Evolutionary conservation across 2,797 vertebrate species (phyloP).

Genomic region (Loriculus beryllinus): DNA sequence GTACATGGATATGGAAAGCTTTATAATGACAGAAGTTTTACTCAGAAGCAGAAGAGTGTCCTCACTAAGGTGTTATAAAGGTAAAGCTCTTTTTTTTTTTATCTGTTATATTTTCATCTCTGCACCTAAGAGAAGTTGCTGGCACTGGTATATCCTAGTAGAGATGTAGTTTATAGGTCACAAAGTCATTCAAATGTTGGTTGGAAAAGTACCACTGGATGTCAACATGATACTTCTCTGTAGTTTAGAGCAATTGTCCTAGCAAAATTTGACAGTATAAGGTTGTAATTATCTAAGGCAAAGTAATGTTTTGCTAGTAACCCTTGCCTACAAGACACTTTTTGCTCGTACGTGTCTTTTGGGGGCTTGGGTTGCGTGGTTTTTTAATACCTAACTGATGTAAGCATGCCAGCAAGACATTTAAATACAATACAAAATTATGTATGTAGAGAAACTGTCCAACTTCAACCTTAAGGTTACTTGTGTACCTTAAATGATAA

Average conservation of each 20-base stretch:
- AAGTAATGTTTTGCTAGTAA: neutral
- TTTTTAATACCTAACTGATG: neutral
- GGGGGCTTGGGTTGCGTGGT: rapidly evolving
- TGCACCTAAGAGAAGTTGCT: neutral
- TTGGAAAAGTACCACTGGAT: neutral
- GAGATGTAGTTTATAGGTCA: neutral
- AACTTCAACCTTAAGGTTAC: neutral
- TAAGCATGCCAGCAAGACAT: neutral
- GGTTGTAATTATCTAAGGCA: neutral
- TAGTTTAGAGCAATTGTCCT: neutral
- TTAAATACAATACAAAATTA: neutral
- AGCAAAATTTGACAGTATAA: neutral
- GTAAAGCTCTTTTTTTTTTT: neutral
- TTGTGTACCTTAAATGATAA: neutral
- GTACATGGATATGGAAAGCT: neutral
- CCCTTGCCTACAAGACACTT: neutral
- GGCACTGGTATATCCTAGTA: neutral
- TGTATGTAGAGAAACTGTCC: neutral
- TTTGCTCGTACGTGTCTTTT: neutral
- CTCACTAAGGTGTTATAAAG: neutral
- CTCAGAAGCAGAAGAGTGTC: neutral
- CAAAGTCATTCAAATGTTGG: neutral
- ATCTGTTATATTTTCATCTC: neutral
- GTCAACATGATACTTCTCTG: neutral
- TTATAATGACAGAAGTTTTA: neutral